Percentiles rank a stretch among this genome's conserved stretches.
Conservation (phyloP, 2,888 invertebrate species). For the Tachina fera region DNA sequence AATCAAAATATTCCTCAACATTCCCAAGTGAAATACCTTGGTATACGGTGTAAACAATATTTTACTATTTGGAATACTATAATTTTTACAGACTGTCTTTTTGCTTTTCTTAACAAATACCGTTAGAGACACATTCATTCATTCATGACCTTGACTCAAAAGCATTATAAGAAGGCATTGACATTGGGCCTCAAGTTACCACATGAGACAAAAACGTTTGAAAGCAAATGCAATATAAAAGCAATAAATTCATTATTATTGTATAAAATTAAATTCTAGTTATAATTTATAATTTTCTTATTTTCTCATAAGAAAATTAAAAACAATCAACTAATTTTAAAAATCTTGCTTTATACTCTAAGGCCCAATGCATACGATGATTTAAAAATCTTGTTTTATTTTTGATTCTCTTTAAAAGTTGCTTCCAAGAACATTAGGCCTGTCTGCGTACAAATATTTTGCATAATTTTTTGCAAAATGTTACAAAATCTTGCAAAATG, state of each 20-base stretch:
- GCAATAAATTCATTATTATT: constrained; percentile 25
- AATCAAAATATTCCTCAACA: too few relatives aligned
- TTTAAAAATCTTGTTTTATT: too few relatives aligned
- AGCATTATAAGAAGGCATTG: constrained; percentile 61
- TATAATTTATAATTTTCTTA: background rate
- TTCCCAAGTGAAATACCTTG: too few relatives aligned
- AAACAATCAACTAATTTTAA: too few relatives aligned
- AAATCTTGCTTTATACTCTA: too few relatives aligned
- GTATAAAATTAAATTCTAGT: background rate
- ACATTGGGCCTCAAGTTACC: constrained; percentile 60
- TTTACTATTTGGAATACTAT: constrained; percentile 2
- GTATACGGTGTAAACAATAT: constrained; percentile 29
- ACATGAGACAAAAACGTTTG: constrained; percentile 30
- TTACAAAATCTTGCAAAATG: too few relatives aligned
- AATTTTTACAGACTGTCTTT: background rate
- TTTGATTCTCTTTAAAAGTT: too few relatives aligned
- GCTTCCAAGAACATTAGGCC: too few relatives aligned
- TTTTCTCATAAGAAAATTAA: too few relatives aligned
- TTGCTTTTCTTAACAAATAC: constrained; percentile 22
- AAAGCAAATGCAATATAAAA: background rate
- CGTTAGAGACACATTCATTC: constrained; percentile 14
- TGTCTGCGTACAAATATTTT: too few relatives aligned
- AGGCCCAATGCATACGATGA: too few relatives aligned
- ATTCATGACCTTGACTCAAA: constrained; percentile 56
- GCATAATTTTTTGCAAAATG: too few relatives aligned